Percentiles rank a stretch among this genome's conserved stretches.
Evolutionary conservation across 2,888 invertebrate species (phyloP).

Genomic region (Ophioninae sp.): DNA sequence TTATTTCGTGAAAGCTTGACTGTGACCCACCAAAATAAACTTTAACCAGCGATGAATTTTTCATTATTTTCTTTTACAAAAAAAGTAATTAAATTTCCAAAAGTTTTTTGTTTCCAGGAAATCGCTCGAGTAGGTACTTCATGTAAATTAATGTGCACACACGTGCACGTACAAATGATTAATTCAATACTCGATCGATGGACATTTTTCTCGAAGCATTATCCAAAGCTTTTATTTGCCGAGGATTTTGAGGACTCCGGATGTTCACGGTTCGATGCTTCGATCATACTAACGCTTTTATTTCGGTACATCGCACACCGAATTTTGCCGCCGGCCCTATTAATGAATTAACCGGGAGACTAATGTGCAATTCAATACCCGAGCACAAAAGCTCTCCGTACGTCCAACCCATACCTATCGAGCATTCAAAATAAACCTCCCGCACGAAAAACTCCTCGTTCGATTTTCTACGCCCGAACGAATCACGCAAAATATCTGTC

Average conservation of each 20-base stretch:
- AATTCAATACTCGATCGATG: not conserved
- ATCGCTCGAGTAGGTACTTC: not conserved
- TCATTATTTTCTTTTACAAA: not conserved
- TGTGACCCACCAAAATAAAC: not conserved
- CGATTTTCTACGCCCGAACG: not conserved
- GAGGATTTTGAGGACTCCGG: not conserved
- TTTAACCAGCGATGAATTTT: not conserved
- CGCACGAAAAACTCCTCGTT: slow-evolving; percentile 15
- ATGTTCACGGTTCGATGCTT: not conserved
- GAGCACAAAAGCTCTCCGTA: slow-evolving; percentile 8
- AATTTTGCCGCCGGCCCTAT: not conserved
- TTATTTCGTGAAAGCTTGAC: not conserved
- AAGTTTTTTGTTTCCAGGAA: not conserved
- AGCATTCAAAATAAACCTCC: slow-evolving; percentile 16
- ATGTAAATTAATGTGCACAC: not conserved
- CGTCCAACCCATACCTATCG: slow-evolving; percentile 25
- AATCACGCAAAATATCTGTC: slow-evolving; percentile 4
- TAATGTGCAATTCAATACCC: not conserved
- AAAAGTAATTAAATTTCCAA: not conserved
- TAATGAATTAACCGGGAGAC: slow-evolving; percentile 6
- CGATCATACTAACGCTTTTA: slow-evolving; percentile 1
- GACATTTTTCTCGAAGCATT: not conserved
- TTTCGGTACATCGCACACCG: not conserved
- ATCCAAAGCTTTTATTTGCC: not conserved
- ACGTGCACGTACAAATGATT: not conserved